Percentiles rank a stretch among this genome's conserved stretches.
Conservation (phyloP, 1,140 invertebrate species). For the Microplitis mediator region DNA sequence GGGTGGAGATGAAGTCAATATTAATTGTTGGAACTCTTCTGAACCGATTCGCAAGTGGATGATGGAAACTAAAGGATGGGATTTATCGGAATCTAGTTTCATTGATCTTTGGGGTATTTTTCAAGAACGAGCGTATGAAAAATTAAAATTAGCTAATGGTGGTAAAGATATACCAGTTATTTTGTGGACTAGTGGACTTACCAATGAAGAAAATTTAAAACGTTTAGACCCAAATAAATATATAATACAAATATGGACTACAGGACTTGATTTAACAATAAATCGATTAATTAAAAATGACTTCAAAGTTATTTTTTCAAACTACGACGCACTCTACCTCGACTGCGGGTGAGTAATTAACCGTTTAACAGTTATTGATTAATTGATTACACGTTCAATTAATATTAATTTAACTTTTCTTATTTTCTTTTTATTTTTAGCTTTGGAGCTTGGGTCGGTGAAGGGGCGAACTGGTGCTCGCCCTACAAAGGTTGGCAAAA, state of each 20-base stretch:
- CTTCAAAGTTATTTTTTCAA: constrained; percentile 79
- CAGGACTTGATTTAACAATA: constrained; percentile 67
- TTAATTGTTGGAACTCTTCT: constrained; percentile 79
- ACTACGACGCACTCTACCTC: constrained; percentile 83
- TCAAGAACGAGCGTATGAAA: constrained; percentile 70
- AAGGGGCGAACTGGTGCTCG: constrained; percentile 83
- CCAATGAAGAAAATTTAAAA: constrained; percentile 69
- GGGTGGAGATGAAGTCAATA: constrained; percentile 84
- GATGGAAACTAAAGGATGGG: constrained; percentile 65
- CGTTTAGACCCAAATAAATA: constrained; percentile 76
- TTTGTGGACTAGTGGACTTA: constrained; percentile 84
- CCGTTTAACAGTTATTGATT: background rate
- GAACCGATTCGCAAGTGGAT: constrained; percentile 74
- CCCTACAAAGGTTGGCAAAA: constrained; percentile 89
- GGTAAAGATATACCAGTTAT: constrained; percentile 69
- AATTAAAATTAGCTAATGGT: constrained; percentile 56
- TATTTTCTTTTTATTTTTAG: constrained; percentile 41
- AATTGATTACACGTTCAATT: constrained; percentile 19
- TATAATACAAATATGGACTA: constrained; percentile 85
- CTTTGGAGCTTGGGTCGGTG: constrained; percentile 66
- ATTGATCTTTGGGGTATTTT: constrained; percentile 79
- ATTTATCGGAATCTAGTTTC: constrained; percentile 67
- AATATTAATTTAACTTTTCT: constrained; percentile 1
- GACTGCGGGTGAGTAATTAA: constrained; percentile 73
- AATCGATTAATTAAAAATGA: constrained; percentile 71